Conservation (phyloP, 2,888 invertebrate species). For the Volucella bombylans region DNA sequence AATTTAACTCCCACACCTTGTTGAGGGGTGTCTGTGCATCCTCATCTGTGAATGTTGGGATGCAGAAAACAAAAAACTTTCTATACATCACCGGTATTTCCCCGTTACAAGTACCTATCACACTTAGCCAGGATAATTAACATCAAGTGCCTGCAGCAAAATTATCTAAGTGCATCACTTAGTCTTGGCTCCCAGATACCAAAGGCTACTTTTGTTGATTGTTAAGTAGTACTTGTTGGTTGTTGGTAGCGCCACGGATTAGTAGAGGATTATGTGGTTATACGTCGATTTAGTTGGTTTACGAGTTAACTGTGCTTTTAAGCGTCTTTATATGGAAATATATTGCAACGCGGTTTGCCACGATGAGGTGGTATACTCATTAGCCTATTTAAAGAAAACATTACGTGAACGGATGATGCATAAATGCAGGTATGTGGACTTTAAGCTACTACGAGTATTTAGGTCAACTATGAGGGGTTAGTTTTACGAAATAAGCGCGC, state of each 20-base stretch:
- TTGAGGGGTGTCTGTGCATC: background rate
- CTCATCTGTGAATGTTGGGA: conserved; percentile 9
- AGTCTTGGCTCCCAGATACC: conserved; percentile 45
- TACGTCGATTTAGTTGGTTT: conserved; percentile 41
- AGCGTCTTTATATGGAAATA: conserved; percentile 4
- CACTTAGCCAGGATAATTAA: conserved; percentile 60
- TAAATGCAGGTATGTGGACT: too few relatives aligned
- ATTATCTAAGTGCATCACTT: conserved; percentile 68
- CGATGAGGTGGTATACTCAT: background rate
- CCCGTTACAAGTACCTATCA: conserved; percentile 45
- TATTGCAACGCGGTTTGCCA: conserved; percentile 23
- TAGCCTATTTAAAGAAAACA: background rate
- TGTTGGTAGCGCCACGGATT: conserved; percentile 31
- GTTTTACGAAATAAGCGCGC: too few relatives aligned
- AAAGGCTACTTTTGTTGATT: conserved; percentile 53
- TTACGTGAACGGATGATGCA: too few relatives aligned
- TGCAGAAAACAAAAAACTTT: conserved; percentile 22
- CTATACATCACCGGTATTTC: conserved; percentile 49
- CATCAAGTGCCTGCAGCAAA: conserved; percentile 56
- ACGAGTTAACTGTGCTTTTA: conserved; percentile 21
- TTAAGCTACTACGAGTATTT: too few relatives aligned
- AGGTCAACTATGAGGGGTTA: too few relatives aligned
- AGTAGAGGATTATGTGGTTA: conserved; percentile 60
- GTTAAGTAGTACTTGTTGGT: conserved; percentile 43
- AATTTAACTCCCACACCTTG: conserved; percentile 33